Base-by-base conservation (phyloP, 2,113 vertebrate species). In the Alosa alosa region DNA sequence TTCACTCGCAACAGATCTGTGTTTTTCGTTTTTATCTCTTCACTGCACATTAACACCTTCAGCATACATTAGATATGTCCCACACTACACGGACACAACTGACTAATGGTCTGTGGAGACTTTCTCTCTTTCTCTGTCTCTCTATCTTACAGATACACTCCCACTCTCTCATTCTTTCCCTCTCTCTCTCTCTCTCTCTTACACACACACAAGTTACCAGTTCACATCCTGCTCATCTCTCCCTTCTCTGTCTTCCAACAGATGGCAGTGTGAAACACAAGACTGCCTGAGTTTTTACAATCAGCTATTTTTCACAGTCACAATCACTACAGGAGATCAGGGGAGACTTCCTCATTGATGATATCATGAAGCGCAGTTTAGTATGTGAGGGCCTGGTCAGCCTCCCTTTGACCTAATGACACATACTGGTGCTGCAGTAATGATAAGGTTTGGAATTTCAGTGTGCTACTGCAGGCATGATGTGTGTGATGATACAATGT, bases 211-310 rank as follows among this genome's bases (percentile, higher is more conserved):
- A 17, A 39, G 13, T 1, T 22, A 39, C 10, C 15, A 78, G 10
- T 15, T 41, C 31, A 39, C 72, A 87, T 45, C 87, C 85, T 86
- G 87, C 83, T 60, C 50, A 36, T 6, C 20, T 39, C 3, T 4
- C 83, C 52, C 84, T 49, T 13, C 44, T 31, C 75, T 60, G 88
- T 44, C 36, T 88, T 90, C 93, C 93, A 94, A 94, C 91, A 94
- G 93, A 92, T 94, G 93, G 94, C 94, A 92, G 89, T 93, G 88
- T 93, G 92, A 93, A 89, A 91, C 88, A 84, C 87, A 88, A 31
- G 82, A 84, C 88, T 82, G 11, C 44, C 8, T n/a, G 15, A 25
- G 83, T 57, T 39, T 45, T 41, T n/a, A 10, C 9, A 36, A 45
- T 41, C 39, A 20, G 3, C 39, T 60, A 10, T 20, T 64, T 45